phyloP scores from a whole-genome alignment of 2,888 invertebrate species.

The Chaetogeoica ovagalla region DNA sequence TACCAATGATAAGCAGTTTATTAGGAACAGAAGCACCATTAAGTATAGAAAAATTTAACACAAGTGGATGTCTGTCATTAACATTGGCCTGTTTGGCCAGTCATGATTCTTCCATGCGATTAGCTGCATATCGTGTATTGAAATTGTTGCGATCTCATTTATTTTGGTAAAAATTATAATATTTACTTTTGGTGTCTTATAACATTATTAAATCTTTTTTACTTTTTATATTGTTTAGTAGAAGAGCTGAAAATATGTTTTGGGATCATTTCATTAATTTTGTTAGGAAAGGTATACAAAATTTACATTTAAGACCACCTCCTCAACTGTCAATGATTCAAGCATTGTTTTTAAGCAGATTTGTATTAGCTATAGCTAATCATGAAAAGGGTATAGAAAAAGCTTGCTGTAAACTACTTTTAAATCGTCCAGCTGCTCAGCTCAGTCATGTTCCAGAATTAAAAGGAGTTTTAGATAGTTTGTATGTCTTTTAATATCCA shows the following conservation, averaged over 20 bases:
- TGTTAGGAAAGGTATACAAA: slow-evolving; percentile 30
- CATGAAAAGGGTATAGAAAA: slow-evolving; percentile 57
- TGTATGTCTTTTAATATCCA: not conserved
- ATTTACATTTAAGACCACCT: slow-evolving; percentile 19
- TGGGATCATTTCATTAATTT: slow-evolving; percentile 67
- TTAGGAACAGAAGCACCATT: slow-evolving; percentile 76
- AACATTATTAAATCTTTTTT: not conserved
- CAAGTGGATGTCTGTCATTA: slow-evolving; percentile 72
- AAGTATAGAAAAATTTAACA: slow-evolving; percentile 71
- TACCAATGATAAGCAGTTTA: slow-evolving; percentile 75
- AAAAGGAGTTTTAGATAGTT: slow-evolving; percentile 56
- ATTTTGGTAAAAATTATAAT: slow-evolving; percentile 63
- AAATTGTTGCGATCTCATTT: slow-evolving; percentile 75
- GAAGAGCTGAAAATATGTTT: slow-evolving; percentile 69
- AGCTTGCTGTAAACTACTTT: slow-evolving; percentile 57
- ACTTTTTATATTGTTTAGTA: slow-evolving; percentile 57
- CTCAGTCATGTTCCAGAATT: slow-evolving; percentile 42
- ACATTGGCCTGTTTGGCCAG: slow-evolving; percentile 74
- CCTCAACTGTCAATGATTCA: slow-evolving; percentile 58
- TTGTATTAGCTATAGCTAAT: slow-evolving; percentile 61
- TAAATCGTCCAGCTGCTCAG: slow-evolving; percentile 14
- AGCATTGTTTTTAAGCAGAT: slow-evolving; percentile 64
- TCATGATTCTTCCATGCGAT: slow-evolving; percentile 68
- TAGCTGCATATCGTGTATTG: slow-evolving; percentile 75
- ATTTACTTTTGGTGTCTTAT: not conserved